Evolutionary conservation across 2,888 invertebrate genomes (phyloP).

Genomic region (Crossocerus cetratus): DNA sequence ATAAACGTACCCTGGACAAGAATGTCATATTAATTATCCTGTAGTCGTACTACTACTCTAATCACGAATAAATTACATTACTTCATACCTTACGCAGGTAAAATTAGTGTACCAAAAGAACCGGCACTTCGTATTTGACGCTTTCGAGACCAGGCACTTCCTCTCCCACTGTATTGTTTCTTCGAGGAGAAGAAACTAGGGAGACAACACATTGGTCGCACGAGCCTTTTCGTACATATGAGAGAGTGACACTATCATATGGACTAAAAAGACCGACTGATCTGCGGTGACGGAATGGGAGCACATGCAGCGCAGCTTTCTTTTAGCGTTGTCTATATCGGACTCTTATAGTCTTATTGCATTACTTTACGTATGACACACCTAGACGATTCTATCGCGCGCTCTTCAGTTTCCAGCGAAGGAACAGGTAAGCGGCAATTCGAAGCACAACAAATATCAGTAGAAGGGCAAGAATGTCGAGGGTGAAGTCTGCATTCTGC

Average conservation of each 20-base stretch:
- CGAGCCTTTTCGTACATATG: too few species aligned
- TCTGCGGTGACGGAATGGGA: not conserved
- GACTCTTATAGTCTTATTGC: conserved; percentile 1
- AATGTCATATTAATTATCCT: conserved; percentile 37
- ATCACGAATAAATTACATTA: conserved; percentile 64
- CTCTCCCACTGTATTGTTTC: not conserved
- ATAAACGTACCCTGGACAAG: conserved; percentile 60
- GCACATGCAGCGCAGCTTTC: not conserved
- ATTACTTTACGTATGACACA: not conserved
- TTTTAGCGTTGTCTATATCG: not conserved
- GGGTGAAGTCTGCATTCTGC: conserved; percentile 86
- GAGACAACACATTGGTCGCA: not conserved
- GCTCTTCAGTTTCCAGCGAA: conserved; percentile 91
- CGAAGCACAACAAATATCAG: conserved; percentile 89
- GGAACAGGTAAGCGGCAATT: conserved; percentile 89
- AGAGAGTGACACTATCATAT: not conserved
- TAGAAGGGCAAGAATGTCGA: conserved; percentile 89
- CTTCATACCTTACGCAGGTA: conserved; percentile 34
- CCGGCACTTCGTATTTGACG: not conserved
- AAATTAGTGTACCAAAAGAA: conserved; percentile 5
- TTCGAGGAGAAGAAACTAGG: not conserved
- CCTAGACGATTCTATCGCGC: conserved; percentile 81
- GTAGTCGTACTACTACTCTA: conserved; percentile 42
- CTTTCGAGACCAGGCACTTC: not conserved
- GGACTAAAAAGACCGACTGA: not conserved